A percentile compares a stretch with the other conserved stretches of the same genome.
Evolutionary conservation across 2,113 vertebrate species (phyloP).

Genomic region (Malurus cyaneus): DNA sequence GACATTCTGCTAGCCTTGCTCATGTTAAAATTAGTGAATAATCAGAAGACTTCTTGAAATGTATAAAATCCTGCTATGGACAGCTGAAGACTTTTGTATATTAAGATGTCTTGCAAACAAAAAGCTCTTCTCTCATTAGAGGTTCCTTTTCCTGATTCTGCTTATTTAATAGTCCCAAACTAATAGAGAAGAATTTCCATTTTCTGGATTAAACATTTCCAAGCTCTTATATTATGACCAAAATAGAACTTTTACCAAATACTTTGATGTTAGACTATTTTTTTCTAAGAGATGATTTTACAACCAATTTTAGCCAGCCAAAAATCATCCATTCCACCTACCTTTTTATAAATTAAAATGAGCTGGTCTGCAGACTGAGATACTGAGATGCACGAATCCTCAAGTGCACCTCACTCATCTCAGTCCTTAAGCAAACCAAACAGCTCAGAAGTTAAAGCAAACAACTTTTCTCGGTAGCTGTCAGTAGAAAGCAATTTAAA

Average conservation of each 20-base stretch:
- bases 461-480: neutral
- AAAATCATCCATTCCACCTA: neutral
- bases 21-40: neutral
- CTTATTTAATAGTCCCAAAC: neutral
- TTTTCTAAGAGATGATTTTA: neutral
- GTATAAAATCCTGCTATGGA: neutral
- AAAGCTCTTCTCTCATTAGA: neutral
- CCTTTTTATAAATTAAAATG: neutral
- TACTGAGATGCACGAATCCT: neutral
- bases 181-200: neutral
- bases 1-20: neutral
- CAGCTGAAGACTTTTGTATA: neutral
- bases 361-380: neutral
- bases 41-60: neutral
- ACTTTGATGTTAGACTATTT: neutral
- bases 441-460: neutral
- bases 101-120: neutral
- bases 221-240: neutral
- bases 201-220: neutral
- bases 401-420: neutral
- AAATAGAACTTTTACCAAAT: neutral
- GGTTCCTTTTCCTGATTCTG: neutral
- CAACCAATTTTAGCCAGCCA: neutral
- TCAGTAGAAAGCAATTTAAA: neutral
- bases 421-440: neutral